Conservation (phyloP, 1,140 invertebrate genomes). For the Drosophila pallidifrons region DNA sequence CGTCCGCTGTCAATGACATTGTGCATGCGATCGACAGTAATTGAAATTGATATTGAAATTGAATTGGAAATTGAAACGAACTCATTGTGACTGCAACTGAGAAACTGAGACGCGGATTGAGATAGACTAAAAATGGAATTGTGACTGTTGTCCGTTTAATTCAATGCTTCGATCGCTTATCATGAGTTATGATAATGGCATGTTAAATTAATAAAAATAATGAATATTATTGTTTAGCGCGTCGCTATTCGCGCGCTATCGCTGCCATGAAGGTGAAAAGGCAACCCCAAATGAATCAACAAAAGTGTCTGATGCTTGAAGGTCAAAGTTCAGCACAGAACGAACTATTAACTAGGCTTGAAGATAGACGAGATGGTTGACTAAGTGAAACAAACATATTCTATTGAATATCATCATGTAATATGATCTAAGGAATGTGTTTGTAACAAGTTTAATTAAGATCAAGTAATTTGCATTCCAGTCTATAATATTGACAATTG, state of each 20-base stretch:
- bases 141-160: constrained; percentile 45
- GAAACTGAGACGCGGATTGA: background rate
- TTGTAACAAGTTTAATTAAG: too few species aligned
- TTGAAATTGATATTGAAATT: constrained; percentile 29
- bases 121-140: constrained; percentile 28
- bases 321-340: background rate
- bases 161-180: constrained; percentile 53
- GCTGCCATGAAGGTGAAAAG: constrained; percentile 31
- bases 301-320: constrained; percentile 5
- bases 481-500: too few species aligned
- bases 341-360: background rate
- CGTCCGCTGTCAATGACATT: constrained; percentile 51
- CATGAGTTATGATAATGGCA: constrained; percentile 63
- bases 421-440: too few species aligned
- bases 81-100: constrained; percentile 18
- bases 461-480: too few species aligned
- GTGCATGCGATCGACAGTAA: constrained; percentile 28
- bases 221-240: constrained; percentile 72
- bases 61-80: constrained; percentile 43
- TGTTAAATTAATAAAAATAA: constrained; percentile 80
- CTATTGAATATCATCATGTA: too few species aligned
- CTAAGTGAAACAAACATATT: too few species aligned
- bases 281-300: constrained; percentile 35
- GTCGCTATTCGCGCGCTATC: constrained; percentile 20
- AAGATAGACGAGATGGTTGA: background rate